Base-by-base conservation (phyloP, 2,113 vertebrate species). In the Castor canadensis region DNA sequence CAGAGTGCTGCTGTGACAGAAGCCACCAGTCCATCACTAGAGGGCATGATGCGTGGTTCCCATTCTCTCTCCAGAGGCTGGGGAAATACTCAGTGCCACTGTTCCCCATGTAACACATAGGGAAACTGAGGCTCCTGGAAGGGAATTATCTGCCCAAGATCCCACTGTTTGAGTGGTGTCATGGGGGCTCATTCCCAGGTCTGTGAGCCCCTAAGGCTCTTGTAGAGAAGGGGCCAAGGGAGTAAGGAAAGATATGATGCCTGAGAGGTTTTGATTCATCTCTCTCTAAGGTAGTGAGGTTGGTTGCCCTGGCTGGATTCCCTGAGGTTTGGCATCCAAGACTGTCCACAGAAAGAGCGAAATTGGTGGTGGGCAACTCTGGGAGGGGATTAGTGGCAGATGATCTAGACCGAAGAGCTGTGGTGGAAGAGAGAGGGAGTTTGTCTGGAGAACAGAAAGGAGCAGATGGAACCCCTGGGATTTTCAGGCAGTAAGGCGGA, bases 181-280 rank as follows among this genome's bases (percentile, higher is more conserved):
- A 40, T 1, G 73, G 0, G 82, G n/a, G 19, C 32, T 73, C 26
- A 1, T 9, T 47, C 58, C 43, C 9, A 8, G 64, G 60, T 38
- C 64, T 83, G 45, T 75, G 49, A 28, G 11, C 13, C 40, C 35
- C 67, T 3, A 6, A 7, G 60, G 0, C 28, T 26, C 10, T 86
- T 72, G 32, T 19, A 5, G 40, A 32, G 38, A 56, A 43, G 43
- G 32, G 5, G 4, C 20, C 12, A 28, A 38, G 15, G 81, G 6
- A 15, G 4, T 6, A 0, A 24, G 49, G 35, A 49, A 32, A 15
- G 45, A 26, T 54, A 32, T 35, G 6, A 22, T 19, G 11, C 0
- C 0, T 13, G 30, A 24, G 32, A 12, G 12, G 5, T 19, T 52
- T 24, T 12, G 73, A 16, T 1, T 66, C 88, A 35, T 32, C n/a